These are phyloP conservation scores for Danio albolineatus DNA, from an alignment of 2,797 vertebrate genomes.

Conservation along the genomic window DNA sequence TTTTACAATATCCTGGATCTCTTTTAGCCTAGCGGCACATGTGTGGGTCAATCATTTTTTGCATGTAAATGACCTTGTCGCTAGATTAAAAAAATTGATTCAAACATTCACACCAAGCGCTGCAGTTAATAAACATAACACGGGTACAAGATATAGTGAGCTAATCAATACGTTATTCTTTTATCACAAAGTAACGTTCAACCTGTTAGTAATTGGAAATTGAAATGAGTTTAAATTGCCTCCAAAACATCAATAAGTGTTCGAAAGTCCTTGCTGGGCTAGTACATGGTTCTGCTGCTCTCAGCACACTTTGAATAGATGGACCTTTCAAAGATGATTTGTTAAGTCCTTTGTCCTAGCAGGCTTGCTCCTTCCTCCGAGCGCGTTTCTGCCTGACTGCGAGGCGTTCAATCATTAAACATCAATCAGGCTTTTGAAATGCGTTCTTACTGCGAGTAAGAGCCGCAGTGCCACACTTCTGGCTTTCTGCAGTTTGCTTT, in stretches of 20 bases:
- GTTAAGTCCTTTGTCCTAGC: constrained; percentile 59
- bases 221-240: constrained; percentile 69
- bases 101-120: constrained; percentile 19
- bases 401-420: constrained; percentile 53
- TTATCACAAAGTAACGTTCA: constrained; percentile 57
- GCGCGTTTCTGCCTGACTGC: constrained; percentile 44
- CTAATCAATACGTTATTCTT: constrained; percentile 56
- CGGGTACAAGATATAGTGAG: constrained; percentile 12
- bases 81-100: constrained; percentile 39
- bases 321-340: constrained; percentile 73
- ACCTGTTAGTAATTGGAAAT: constrained; percentile 67
- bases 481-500: constrained; percentile 38
- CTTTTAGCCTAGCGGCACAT: background rate
- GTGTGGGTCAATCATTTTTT: constrained; percentile 2
- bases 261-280: constrained; percentile 60
- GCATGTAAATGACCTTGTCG: constrained; percentile 39
- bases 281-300: constrained; percentile 65
- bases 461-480: constrained; percentile 31
- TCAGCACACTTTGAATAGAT: constrained; percentile 69
- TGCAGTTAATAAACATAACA: constrained; percentile 58
- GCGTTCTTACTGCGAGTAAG: constrained; percentile 24
- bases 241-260: constrained; percentile 67
- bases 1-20: background rate
- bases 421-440: constrained; percentile 59
- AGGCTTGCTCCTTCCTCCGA: constrained; percentile 43